phyloP scores from a whole-genome alignment of 2,797 vertebrate species.

The Chiloscyllium punctatum region DNA sequence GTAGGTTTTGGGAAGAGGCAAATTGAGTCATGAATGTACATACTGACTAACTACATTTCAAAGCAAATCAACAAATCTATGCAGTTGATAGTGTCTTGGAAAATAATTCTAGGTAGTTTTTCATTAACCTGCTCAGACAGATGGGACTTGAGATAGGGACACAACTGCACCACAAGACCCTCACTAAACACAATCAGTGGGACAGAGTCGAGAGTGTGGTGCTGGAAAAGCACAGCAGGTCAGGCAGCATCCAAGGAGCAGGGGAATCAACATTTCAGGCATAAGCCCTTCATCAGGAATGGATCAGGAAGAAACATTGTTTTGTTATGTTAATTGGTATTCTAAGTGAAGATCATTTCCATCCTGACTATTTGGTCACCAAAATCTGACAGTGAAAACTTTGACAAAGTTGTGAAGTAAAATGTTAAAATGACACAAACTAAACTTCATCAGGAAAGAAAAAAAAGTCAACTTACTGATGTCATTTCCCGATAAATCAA shows the following conservation, averaged over 20 bases:
- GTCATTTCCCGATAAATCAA: not conserved
- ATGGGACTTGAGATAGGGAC: too few species aligned
- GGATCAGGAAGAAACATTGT: too few species aligned
- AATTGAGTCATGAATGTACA: not conserved
- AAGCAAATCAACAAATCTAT: not conserved
- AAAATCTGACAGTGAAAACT: not conserved
- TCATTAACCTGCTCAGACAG: too few species aligned
- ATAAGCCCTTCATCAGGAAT: too few species aligned
- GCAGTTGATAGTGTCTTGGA: too few species aligned
- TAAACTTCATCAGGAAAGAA: not conserved
- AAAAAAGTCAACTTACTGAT: not conserved
- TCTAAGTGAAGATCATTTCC: not conserved
- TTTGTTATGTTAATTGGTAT: not conserved
- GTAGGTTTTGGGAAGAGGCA: not conserved
- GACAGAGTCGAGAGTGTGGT: too few species aligned
- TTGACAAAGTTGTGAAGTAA: not conserved
- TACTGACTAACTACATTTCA: not conserved
- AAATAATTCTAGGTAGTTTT: too few species aligned
- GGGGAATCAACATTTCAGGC: too few species aligned
- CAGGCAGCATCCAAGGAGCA: too few species aligned
- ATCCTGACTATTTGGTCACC: not conserved
- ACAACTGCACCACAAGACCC: too few species aligned
- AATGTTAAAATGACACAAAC: not conserved
- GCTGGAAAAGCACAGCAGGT: too few species aligned
- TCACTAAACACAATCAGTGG: too few species aligned